phyloP scores from a whole-genome alignment of 2,888 invertebrate genomes.

The Campoplex nolae region DNA sequence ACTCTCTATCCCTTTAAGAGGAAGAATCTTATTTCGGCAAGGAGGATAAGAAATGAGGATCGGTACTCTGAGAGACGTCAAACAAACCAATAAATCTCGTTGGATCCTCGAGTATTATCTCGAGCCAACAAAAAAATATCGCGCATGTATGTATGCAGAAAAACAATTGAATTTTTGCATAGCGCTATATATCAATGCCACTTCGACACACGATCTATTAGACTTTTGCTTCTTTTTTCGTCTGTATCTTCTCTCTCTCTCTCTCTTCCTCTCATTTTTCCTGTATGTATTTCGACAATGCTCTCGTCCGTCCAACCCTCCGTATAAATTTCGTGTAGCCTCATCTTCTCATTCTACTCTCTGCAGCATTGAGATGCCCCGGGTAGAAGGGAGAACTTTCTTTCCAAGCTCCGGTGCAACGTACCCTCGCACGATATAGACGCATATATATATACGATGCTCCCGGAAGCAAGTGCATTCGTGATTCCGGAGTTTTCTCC shows the following conservation, averaged over 20 bases:
- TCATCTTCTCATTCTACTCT: slow-evolving; percentile 52
- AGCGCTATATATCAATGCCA: slow-evolving; percentile 63
- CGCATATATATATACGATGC: not conserved
- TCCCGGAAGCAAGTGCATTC: slow-evolving; percentile 63
- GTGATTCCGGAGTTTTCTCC: slow-evolving; percentile 66
- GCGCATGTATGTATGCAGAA: slow-evolving; percentile 27
- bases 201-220: slow-evolving; percentile 67
- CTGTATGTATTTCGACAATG: slow-evolving; percentile 27
- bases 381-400: slow-evolving; percentile 31
- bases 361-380: slow-evolving; percentile 32
- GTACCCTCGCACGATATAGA: not conserved
- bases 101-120: slow-evolving; percentile 41
- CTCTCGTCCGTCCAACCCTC: slow-evolving; percentile 31
- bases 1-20: not conserved
- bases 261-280: slow-evolving; percentile 2
- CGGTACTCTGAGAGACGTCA: not conserved
- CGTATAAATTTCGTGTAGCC: slow-evolving; percentile 59
- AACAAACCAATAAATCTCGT: slow-evolving; percentile 57
- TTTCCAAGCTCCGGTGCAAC: slow-evolving; percentile 20
- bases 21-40: slow-evolving; percentile 22
- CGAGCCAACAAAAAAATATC: slow-evolving; percentile 48
- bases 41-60: slow-evolving; percentile 8
- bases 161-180: slow-evolving; percentile 67
- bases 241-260: not conserved
- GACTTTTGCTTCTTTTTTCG: slow-evolving; percentile 18